Conservation (phyloP, 2,888 invertebrate genomes). For the Noctuana brunneofusca region DNA sequence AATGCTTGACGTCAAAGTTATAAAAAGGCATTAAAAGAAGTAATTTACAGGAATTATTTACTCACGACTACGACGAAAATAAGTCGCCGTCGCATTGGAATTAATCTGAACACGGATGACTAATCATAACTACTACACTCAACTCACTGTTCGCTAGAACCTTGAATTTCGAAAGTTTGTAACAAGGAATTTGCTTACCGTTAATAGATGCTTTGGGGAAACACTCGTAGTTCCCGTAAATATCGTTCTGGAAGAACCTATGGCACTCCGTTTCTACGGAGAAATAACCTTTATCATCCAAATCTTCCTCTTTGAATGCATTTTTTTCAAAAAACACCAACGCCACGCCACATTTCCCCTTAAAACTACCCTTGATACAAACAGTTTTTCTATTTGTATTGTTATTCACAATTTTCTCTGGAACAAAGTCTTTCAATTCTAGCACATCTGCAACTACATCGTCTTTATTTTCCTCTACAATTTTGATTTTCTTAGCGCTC, state of each 20-base stretch:
- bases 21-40: background rate
- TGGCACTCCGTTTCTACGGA: constrained; percentile 82
- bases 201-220: constrained; percentile 84
- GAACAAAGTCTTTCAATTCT: constrained; percentile 85
- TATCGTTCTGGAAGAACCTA: constrained; percentile 90
- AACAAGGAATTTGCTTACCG: constrained; percentile 76
- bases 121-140: constrained; percentile 24
- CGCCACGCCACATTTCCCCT: constrained; percentile 84
- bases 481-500: constrained; percentile 71
- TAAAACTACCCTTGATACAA: constrained; percentile 87
- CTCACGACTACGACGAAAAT: constrained; percentile 21
- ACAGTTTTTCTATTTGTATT: constrained; percentile 88
- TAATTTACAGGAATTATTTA: constrained; percentile 11
- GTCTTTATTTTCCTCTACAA: constrained; percentile 63
- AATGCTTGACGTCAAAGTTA: background rate
- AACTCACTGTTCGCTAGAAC: constrained; percentile 29
- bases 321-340: constrained; percentile 92
- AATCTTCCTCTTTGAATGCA: constrained; percentile 87
- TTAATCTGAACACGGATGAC: constrained; percentile 20
- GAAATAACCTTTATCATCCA: constrained; percentile 83
- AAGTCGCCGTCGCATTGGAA: background rate
- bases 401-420: constrained; percentile 86
- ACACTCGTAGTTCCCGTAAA: constrained; percentile 92
- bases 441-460: constrained; percentile 57
- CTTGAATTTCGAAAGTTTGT: constrained; percentile 51